Base-by-base conservation (phyloP, 1,140 invertebrate species). In the Piezodorus guildinii region DNA sequence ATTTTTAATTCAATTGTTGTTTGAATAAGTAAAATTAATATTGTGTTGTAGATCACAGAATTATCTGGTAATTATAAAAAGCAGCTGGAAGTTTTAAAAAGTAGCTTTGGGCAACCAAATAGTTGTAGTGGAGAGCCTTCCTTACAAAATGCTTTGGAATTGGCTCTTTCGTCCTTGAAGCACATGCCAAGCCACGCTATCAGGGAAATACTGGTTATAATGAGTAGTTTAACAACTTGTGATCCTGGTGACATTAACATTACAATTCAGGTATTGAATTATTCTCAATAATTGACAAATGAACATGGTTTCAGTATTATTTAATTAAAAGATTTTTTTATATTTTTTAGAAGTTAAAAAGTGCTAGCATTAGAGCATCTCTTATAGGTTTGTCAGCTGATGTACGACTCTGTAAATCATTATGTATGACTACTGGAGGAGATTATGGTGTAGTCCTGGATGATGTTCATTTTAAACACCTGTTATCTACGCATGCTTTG, bases 341-440 rank as follows among this genome's bases (percentile, higher is more conserved):
- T 19, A n/a, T 19, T 65, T 78, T 77, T 25, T 69, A 88, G 82
- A 74, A 72, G 52, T 74, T 89, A 39, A 88, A 88, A 76, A 76
- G 76, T 44, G 85, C 87, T 71, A 81, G 85, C 10, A 67, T 72
- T 5, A 63, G 69, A 56, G 69, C 67, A 14, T 98, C 94, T 27
- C 88, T 98, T 0, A 93, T 98, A 70, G 92, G 92, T 39, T 74
- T 99, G 23, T 86, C 92, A 19, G 96, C 95, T n/a, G 96, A 98
- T 80, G 86, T 98, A 4, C 82, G 86, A 68, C 84, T 98, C 19
- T 96, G 91, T 75, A 87, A 87, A 70, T 82, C 83, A 71, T 76
- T 98, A 60, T 87, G 89, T 60, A 82, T 84, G 70, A 81, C 87
- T 69, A 98, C 96, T 14, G 83, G 85, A 67, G 92, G 91, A 63